These are phyloP conservation scores for Ips typographus DNA, from an alignment of 1,140 invertebrate species.

Conservation along the genomic window DNA sequence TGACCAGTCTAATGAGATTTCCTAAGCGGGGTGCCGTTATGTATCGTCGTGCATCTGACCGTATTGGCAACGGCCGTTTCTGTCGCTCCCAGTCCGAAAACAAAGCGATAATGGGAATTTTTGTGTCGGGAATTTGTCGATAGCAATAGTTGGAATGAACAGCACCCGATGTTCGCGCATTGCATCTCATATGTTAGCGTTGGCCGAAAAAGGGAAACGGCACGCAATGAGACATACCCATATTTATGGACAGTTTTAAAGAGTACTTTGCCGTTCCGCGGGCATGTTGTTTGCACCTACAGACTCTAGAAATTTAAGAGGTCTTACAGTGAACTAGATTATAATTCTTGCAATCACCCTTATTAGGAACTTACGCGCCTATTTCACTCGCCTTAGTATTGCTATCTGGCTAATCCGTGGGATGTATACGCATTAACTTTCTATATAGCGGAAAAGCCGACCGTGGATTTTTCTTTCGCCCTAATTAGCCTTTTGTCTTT, in stretches of 20 bases:
- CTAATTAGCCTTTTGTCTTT: too few species aligned
- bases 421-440: conserved; percentile 22
- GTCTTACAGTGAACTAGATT: conserved; percentile 32
- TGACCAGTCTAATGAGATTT: too few species aligned
- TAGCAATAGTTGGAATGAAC: neutral
- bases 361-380: conserved; percentile 30
- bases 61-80: too few species aligned
- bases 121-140: too few species aligned
- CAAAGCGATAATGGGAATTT: too few species aligned
- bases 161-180: conserved; percentile 8
- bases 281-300: conserved; percentile 32
- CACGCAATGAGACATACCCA: conserved; percentile 17
- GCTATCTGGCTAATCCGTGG: conserved; percentile 31
- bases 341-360: conserved; percentile 35
- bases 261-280: conserved; percentile 14
- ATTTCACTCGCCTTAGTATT: conserved; percentile 26
- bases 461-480: too few species aligned
- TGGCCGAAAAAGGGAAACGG: conserved; percentile 21
- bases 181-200: conserved; percentile 9
- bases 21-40: too few species aligned
- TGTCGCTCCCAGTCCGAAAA: too few species aligned
- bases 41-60: too few species aligned
- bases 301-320: conserved; percentile 25
- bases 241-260: conserved; percentile 27
- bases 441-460: neutral